A percentile compares a stretch with the other conserved stretches of the same genome.
phyloP scores from a whole-genome alignment of 2,888 invertebrate genomes.

The Callimorpha dominula region DNA sequence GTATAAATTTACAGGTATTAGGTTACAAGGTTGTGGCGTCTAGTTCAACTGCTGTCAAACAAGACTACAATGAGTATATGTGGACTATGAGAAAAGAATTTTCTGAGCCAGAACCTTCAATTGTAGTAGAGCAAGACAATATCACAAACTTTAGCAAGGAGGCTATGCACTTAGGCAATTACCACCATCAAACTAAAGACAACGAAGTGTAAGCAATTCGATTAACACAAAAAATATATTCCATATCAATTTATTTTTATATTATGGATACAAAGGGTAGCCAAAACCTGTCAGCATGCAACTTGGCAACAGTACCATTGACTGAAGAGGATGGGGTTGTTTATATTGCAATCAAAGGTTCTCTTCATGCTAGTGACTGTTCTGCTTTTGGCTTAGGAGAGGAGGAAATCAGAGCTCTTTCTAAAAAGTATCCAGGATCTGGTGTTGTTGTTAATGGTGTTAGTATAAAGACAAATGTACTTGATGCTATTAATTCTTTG shows the following conservation, averaged over 20 bases:
- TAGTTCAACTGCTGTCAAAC: constrained; percentile 94
- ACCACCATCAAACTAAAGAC: constrained; percentile 78
- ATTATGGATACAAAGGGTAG: constrained; percentile 79
- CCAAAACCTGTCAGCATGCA: constrained; percentile 66
- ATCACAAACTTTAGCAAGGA: constrained; percentile 88
- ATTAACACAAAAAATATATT: constrained; percentile 35
- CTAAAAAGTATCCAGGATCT: constrained; percentile 89
- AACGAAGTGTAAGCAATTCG: constrained; percentile 73
- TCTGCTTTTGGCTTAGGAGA: constrained; percentile 91
- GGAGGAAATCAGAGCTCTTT: constrained; percentile 90
- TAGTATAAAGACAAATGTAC: constrained; percentile 89
- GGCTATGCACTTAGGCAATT: constrained; percentile 81
- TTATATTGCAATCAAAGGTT: constrained; percentile 93
- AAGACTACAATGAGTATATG: constrained; percentile 96
- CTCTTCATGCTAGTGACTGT: constrained; percentile 91
- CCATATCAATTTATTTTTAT: constrained; percentile 40
- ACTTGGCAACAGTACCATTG: constrained; percentile 64
- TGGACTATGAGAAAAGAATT: constrained; percentile 98
- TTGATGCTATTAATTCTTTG: constrained; percentile 91
- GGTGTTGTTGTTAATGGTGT: constrained; percentile 90
- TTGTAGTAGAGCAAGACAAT: constrained; percentile 88
- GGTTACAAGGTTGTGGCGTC: constrained; percentile 96
- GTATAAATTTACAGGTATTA: constrained; percentile 87
- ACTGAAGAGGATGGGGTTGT: constrained; percentile 87
- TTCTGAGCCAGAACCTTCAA: constrained; percentile 92